A percentile compares a stretch with the other conserved stretches of the same genome.
Evolutionary conservation across 1,140 invertebrate genomes (phyloP).

Genomic region (Brachionus angularis): DNA sequence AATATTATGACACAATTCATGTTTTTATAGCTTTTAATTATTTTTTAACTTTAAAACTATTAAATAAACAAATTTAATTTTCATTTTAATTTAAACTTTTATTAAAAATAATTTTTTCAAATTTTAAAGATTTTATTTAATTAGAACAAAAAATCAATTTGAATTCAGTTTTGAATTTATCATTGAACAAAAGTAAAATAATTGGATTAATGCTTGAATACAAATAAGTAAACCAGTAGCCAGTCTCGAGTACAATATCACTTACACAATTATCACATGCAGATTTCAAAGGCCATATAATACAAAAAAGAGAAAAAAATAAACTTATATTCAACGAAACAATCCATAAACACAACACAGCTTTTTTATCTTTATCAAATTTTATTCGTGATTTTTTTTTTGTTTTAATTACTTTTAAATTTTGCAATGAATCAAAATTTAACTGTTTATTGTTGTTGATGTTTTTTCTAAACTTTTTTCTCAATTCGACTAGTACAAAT

Average conservation of each 20-base stretch:
- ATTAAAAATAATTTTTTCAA: too few species aligned
- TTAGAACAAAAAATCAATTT: too few species aligned
- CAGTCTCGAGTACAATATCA: conserved; percentile 8
- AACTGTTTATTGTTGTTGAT: too few species aligned
- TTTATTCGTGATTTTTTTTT: neutral
- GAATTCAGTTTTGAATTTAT: conserved; percentile 15
- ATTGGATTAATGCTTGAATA: conserved; percentile 27
- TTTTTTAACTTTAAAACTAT: too few species aligned
- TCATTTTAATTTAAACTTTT: too few species aligned
- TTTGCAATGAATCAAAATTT: conserved; percentile 19
- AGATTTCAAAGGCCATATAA: conserved; percentile 10
- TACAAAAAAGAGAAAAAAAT: conserved; percentile 21
- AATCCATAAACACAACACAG: conserved; percentile 18
- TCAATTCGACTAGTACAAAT: neutral
- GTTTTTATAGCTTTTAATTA: too few species aligned
- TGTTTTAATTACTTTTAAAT: too few species aligned
- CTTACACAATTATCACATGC: conserved; percentile 6
- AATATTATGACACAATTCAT: too few species aligned
- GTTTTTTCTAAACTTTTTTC: conserved; percentile 12
- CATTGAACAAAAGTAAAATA: conserved; percentile 3
- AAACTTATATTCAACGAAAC: conserved; percentile 12
- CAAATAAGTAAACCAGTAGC: conserved; percentile 21
- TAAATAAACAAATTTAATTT: too few species aligned
- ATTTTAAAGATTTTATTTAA: too few species aligned
- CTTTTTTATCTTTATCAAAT: conserved; percentile 29